Evolutionary conservation across 2,113 vertebrate genomes (phyloP).

Genomic region (Corythaeola cristata): DNA sequence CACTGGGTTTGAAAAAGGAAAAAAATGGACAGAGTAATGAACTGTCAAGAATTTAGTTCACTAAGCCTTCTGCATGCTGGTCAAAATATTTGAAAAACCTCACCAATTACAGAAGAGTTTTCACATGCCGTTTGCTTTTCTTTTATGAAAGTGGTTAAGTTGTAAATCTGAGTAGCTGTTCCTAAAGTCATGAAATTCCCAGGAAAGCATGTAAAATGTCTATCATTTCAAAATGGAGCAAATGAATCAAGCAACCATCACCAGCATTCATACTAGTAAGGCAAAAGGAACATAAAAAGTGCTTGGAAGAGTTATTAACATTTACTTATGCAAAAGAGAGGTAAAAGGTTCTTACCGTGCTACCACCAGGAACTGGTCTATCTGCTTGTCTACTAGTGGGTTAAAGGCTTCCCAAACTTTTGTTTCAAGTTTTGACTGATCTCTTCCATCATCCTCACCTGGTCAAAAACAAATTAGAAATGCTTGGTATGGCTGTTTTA

Average conservation of each 20-base stretch:
- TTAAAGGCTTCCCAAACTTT: conserved; percentile 94
- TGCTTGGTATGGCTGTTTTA: not conserved
- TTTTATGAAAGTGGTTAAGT: not conserved
- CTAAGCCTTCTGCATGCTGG: not conserved
- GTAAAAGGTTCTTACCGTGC: conserved; percentile 85
- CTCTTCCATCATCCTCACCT: conserved; percentile 91
- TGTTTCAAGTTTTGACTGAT: conserved; percentile 92
- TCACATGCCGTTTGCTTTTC: not conserved
- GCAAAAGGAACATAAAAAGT: not conserved
- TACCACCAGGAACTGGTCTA: conserved; percentile 98
- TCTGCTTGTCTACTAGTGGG: conserved; percentile 91
- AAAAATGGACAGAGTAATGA: not conserved
- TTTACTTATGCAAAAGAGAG: not conserved
- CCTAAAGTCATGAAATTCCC: not conserved
- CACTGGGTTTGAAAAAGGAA: not conserved
- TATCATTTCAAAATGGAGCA: not conserved
- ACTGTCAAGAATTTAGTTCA: not conserved
- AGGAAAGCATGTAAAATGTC: not conserved
- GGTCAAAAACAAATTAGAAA: not conserved
- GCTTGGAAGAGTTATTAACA: not conserved
- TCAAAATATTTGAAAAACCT: not conserved
- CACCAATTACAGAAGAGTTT: not conserved
- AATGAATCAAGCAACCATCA: not conserved
- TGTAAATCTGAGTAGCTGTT: not conserved
- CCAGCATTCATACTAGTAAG: not conserved